Evolutionary conservation across 2,113 vertebrate genomes (phyloP).

Genomic region (Centropus bengalensis): DNA sequence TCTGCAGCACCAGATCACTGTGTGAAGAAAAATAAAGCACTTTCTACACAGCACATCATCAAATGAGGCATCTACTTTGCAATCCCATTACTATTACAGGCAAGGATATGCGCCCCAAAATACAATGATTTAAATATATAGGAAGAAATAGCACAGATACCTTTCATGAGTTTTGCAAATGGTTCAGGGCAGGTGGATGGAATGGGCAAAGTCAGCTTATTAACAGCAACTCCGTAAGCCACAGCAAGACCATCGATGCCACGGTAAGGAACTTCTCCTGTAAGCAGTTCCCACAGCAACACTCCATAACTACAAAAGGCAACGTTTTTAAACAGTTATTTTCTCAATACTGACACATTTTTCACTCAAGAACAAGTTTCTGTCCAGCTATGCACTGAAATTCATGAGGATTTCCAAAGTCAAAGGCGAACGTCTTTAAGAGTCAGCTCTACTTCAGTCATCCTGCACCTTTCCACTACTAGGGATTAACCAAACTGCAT

Average conservation of each 20-base stretch:
- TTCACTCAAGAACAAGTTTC: neutral
- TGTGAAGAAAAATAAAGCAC: neutral
- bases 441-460: neutral
- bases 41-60: neutral
- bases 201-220: constrained; percentile 94
- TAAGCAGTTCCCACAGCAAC: constrained; percentile 95
- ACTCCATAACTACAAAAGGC: constrained; percentile 88
- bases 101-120: neutral
- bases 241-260: constrained; percentile 96
- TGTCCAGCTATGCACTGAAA: neutral
- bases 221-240: constrained; percentile 94
- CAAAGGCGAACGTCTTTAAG: neutral
- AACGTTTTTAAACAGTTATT: constrained; percentile 24
- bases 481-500: neutral
- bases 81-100: neutral
- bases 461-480: neutral
- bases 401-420: neutral
- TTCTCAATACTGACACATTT: neutral
- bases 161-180: constrained; percentile 96
- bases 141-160: constrained; percentile 68
- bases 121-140: neutral
- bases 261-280: constrained; percentile 94
- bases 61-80: neutral
- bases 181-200: constrained; percentile 96
- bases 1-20: neutral